A percentile compares a stretch with the other conserved stretches of the same genome.
These are phyloP conservation scores for Acomys russatus DNA, from an alignment of 2,797 vertebrate species.

Conservation along the genomic window DNA sequence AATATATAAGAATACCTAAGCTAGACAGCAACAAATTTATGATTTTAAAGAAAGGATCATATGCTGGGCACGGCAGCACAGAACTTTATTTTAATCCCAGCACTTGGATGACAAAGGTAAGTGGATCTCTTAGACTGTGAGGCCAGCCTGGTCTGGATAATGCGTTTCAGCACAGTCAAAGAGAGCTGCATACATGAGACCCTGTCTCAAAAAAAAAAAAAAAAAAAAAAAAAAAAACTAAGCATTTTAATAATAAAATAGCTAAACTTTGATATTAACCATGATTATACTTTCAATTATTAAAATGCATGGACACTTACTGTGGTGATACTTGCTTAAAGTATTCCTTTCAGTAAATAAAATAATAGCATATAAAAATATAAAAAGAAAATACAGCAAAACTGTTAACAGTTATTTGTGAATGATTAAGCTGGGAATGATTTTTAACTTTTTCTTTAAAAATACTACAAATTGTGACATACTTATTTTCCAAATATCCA, in stretches of 20 bases:
- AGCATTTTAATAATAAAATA: conserved; percentile 40
- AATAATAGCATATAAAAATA: conserved; percentile 55
- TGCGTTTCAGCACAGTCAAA: no score
- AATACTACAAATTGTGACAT: conserved; percentile 36
- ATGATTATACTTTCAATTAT: conserved; percentile 38
- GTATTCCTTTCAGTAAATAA: conserved; percentile 23
- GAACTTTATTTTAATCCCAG: not conserved
- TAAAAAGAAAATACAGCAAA: conserved; percentile 58
- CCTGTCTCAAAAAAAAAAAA: not conserved
- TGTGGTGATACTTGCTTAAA: not conserved
- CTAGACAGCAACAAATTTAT: conserved; percentile 26
- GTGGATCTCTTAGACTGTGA: not conserved
- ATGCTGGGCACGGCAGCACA: no score
- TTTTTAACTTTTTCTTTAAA: conserved; percentile 64
- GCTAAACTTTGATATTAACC: conserved; percentile 22
- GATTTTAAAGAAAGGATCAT: not conserved
- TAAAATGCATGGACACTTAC: conserved; percentile 18
- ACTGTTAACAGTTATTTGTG: conserved; percentile 23
- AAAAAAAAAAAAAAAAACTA: not conserved
- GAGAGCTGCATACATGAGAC: not conserved
- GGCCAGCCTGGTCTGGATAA: not conserved
- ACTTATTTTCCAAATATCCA: not conserved
- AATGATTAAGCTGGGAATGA: conserved; percentile 27
- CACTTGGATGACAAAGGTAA: not conserved
- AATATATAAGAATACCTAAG: conserved; percentile 52